phyloP scores from a whole-genome alignment of 2,113 vertebrate genomes.

The Ochotona princeps region DNA sequence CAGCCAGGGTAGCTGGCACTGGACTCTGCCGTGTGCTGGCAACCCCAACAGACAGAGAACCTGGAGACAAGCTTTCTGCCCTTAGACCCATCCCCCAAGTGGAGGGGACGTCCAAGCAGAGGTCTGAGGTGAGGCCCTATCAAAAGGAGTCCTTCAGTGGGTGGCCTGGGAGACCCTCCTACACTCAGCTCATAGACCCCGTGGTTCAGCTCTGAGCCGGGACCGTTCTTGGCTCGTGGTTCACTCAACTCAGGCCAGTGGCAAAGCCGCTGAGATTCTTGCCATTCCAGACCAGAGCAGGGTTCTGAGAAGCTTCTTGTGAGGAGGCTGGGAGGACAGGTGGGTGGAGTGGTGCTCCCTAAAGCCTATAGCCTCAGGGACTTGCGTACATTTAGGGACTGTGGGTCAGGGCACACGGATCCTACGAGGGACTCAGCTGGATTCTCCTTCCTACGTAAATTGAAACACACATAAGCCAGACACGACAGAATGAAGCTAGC shows the following conservation, averaged over 20 bases:
- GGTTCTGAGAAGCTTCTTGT: not conserved
- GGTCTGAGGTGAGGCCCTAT: not conserved
- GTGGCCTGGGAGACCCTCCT: not conserved
- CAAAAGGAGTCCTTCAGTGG: not conserved
- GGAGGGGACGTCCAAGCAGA: not conserved
- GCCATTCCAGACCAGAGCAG: not conserved
- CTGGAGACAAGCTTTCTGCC: not conserved
- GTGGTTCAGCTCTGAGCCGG: not conserved
- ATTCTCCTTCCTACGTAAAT: not conserved
- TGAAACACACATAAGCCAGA: not conserved
- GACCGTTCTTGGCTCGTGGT: no score
- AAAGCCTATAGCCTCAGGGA: not conserved
- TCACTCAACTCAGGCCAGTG: no score
- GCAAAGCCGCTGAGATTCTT: not conserved
- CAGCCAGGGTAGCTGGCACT: not conserved
- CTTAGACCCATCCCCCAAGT: not conserved
- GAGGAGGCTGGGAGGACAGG: fast-evolving
- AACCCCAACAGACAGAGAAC: not conserved
- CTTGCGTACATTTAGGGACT: not conserved
- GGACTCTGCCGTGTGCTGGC: fast-evolving
- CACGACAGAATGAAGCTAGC: not conserved
- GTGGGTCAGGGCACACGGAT: fast-evolving
- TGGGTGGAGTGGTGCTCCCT: not conserved
- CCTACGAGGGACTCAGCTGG: not conserved
- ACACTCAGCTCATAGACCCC: not conserved